Base-by-base conservation (phyloP, 1,140 invertebrate species). In the Caerostris darwini region DNA sequence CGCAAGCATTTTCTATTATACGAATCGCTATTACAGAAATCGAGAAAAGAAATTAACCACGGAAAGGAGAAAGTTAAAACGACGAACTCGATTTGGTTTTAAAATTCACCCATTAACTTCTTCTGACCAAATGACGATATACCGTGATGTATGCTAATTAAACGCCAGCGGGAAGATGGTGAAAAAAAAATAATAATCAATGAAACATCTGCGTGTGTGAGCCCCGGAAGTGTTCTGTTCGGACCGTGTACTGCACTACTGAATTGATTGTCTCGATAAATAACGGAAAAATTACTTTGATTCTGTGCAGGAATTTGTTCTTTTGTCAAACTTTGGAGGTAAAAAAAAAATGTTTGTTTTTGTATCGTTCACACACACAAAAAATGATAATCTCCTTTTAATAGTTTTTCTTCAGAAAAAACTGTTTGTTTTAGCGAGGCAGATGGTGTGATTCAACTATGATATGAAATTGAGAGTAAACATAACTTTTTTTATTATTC, bases 91-190 rank as follows among this genome's bases (percentile, higher is more conserved):
- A 64, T 57, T 85, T 85, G 54, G 86, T 88, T 61, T 34, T 67
- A 88, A 88, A 88, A 88, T 64, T 67, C 61, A 53, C 86, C 86
- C 53, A 88, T 64, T 88, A 88, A 67, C 61, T 88, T 88, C 86
- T 67, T 88, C 34, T 67, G 86, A 88, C 86, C 61, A 64, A 88
- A 88, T 67, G 86, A 67, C 86, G 86, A 88, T 64, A 88, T 88
- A 7, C 59, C 86, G 86, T 88, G 86, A 88, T 34, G 61, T 88
- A 67, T 88, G 86, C 86, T 88, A 88, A 88, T 88, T 88, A 88
- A 88, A 88, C 61, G 59, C 10, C 34, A 53, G 61, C 3, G 86
- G n/a, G 59, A 14, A 59, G 57, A 59, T 5, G 59, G 58, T 10
- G 67, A 88, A 34, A 34, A 34, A 34, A 88, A 88, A 88, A 88